A percentile compares a stretch with the other conserved stretches of the same genome.
phyloP scores from a whole-genome alignment of 1,140 invertebrate genomes.

The Camponotus floridanus region DNA sequence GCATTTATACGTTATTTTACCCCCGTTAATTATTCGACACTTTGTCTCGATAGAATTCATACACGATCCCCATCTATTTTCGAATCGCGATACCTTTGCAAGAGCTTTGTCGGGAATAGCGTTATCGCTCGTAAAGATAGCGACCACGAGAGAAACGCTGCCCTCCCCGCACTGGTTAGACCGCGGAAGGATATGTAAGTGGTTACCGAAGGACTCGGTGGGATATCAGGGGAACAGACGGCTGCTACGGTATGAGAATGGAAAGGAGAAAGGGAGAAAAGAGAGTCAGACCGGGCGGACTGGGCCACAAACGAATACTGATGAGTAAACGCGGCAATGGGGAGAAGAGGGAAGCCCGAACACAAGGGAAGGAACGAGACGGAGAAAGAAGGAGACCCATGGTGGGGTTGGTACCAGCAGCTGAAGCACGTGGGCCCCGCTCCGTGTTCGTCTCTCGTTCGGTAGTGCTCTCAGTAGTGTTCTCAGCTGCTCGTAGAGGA shows the following conservation, averaged over 20 bases:
- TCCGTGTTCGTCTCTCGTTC: constrained; percentile 78
- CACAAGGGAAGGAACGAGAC: constrained; percentile 51
- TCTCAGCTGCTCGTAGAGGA: constrained; percentile 80
- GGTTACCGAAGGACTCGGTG: constrained; percentile 66
- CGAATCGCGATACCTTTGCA: constrained; percentile 29
- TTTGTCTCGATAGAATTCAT: constrained; percentile 31
- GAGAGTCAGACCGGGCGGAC: constrained; percentile 46
- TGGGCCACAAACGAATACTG: constrained; percentile 61
- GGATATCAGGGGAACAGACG: constrained; percentile 72
- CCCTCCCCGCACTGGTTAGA: constrained; percentile 9
- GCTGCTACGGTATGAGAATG: constrained; percentile 54
- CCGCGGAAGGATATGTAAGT: constrained; percentile 73
- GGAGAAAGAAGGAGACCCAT: constrained; percentile 72
- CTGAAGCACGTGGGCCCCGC: constrained; percentile 82
- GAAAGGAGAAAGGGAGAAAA: constrained; percentile 67
- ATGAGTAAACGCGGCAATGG: constrained; percentile 62
- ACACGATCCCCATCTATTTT: constrained; percentile 54
- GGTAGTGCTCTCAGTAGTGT: constrained; percentile 83
- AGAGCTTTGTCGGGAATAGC: constrained; percentile 51
- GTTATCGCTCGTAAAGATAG: constrained; percentile 64
- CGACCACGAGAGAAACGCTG: constrained; percentile 30
- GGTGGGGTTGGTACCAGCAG: constrained; percentile 80
- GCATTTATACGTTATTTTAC: background rate
- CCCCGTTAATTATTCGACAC: constrained; percentile 45
- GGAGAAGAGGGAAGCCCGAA: constrained; percentile 42